Conservation (phyloP, 2,113 vertebrate species). For the Eulacestoma nigropectus region DNA sequence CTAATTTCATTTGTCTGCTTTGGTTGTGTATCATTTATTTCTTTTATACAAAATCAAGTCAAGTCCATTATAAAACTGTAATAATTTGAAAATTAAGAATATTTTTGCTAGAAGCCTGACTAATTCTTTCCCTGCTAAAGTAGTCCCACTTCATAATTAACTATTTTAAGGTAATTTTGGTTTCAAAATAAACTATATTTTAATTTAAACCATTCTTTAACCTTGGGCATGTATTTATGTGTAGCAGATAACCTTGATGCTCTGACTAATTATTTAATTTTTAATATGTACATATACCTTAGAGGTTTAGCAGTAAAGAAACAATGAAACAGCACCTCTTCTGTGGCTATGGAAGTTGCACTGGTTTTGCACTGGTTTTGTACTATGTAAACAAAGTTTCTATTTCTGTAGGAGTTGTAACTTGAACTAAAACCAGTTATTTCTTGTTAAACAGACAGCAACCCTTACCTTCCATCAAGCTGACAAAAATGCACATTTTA, state of each 20-base stretch:
- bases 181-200: neutral
- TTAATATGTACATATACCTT: neutral
- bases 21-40: neutral
- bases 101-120: neutral
- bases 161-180: neutral
- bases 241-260: no score
- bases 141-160: neutral
- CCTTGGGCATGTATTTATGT: neutral
- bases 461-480: neutral
- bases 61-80: neutral
- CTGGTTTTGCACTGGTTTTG: neutral
- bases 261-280: neutral
- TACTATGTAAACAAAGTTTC: neutral
- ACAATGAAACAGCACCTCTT: neutral
- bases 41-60: neutral
- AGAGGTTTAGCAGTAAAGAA: neutral
- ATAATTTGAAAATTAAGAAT: neutral
- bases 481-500: neutral
- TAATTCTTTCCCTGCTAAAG: neutral
- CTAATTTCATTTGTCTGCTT: conserved; percentile 69
- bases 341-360: neutral
- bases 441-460: neutral
- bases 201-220: neutral
- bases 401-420: neutral
- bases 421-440: neutral